Conservation (phyloP, 2,113 vertebrate genomes). For the Pterocles orientalis region DNA sequence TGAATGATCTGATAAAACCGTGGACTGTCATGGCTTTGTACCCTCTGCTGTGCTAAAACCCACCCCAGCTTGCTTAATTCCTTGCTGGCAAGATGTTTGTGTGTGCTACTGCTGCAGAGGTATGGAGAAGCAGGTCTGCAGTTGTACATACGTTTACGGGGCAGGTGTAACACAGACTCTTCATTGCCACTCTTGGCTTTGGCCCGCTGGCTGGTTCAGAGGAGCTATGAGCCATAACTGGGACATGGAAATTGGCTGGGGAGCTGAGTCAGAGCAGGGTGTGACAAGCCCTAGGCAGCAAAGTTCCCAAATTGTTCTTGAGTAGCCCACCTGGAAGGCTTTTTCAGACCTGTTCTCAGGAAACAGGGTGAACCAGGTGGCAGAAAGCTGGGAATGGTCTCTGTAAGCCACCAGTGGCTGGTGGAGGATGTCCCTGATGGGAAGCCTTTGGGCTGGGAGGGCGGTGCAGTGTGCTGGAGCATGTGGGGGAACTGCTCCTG, state of each 20-base stretch:
- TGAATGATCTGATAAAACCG: slow-evolving; percentile 44
- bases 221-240: background rate
- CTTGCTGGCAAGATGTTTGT: background rate
- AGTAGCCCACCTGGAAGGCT: background rate
- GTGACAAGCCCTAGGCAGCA: background rate
- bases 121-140: accelerated
- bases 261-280: background rate
- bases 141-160: accelerated
- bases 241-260: background rate
- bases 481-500: background rate
- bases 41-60: background rate
- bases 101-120: background rate
- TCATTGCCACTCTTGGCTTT: background rate
- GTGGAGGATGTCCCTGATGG: accelerated
- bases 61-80: background rate
- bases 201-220: background rate
- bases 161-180: accelerated
- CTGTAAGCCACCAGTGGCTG: background rate
- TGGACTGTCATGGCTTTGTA: background rate
- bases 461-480: accelerated
- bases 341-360: background rate
- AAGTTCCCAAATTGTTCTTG: background rate
- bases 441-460: background rate
- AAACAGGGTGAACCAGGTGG: background rate
- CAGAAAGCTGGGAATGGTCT: background rate